Conservation (phyloP, 2,888 invertebrate species). For the Escarpia spicata region DNA sequence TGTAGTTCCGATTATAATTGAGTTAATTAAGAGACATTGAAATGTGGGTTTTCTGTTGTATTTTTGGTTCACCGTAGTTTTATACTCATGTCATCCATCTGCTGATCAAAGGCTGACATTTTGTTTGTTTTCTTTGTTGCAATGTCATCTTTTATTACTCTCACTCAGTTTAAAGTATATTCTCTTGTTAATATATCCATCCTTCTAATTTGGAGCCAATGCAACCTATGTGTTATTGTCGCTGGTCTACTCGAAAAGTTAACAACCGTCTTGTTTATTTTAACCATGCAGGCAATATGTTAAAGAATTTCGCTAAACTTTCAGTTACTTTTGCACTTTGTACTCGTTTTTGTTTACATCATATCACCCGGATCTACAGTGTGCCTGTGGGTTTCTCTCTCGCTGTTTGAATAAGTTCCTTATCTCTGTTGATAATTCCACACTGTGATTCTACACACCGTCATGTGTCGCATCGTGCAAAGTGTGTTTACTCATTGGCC, state of each 20-base stretch:
- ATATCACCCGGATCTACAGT: neutral
- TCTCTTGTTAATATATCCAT: neutral
- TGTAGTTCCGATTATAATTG: too few relatives aligned
- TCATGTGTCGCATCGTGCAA: neutral
- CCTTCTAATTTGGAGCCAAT: neutral
- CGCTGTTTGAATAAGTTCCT: neutral
- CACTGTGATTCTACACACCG: neutral
- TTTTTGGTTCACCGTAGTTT: too few relatives aligned
- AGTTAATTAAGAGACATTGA: too few relatives aligned
- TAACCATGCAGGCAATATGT: neutral
- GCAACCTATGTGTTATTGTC: neutral
- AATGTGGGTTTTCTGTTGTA: too few relatives aligned
- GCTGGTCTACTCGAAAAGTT: neutral
- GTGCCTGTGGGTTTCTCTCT: neutral
- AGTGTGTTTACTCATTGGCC: neutral
- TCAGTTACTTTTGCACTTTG: neutral
- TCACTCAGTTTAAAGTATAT: neutral
- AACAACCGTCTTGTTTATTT: neutral
- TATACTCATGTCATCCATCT: too few relatives aligned
- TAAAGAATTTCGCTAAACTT: neutral
- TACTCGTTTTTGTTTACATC: neutral
- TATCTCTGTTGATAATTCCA: conserved; percentile 13
- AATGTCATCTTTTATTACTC: neutral
- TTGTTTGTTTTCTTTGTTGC: too few relatives aligned
- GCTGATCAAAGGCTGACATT: too few relatives aligned